Evolutionary conservation across 1,140 invertebrate genomes (phyloP), one percentile per base, ranked within the genome.

Genomic region (Ectropis grisescens): DNA sequence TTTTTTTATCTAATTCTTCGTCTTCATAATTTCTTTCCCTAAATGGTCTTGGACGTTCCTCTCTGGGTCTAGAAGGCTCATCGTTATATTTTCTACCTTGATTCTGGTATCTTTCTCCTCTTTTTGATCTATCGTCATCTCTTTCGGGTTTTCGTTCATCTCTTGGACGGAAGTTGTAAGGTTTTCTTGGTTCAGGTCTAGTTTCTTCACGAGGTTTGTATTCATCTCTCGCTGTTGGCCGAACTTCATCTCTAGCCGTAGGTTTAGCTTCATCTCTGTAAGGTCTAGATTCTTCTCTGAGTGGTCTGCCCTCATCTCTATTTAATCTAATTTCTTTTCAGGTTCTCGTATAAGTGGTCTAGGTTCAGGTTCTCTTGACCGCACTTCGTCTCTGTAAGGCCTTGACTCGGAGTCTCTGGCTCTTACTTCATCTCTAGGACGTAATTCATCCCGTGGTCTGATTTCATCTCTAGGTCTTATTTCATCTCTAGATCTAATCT

Each of bases 1-100:
- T 70, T 43, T 64, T 81, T 51, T 56, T 47, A 33, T 36, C 40
- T 49, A 54, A 31, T 37, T 59, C 59, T 29, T 74, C 69, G 9
- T 81, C 70, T 30, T 81, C 76, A 15, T 78, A 64, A 13, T 47
- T 47, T 33, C 50, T 59, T 29, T 71, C 66, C 22, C 25, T 16
- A 19, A 44, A 47, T 0, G 69, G 80, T 55, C 79, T 58, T 4
- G 24, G 6, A 7, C 2, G 4, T 13, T 74, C 69, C 11, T 75
- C 66, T 30, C 62, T 54, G 23, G 65, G 64, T 38, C 53, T 59
- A 26, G 24, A 10, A 6, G 6, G 6, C 10, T 10, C n/a, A 10
- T 26, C 24, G 4, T 10, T 2, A 29, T 67, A 65, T 2, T 69
- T 46, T 37, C 67, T 47, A 2, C 69, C 64, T 50, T 76, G 64